phyloP scores from a whole-genome alignment of 2,797 vertebrate genomes.

The Scleropages formosus region DNA sequence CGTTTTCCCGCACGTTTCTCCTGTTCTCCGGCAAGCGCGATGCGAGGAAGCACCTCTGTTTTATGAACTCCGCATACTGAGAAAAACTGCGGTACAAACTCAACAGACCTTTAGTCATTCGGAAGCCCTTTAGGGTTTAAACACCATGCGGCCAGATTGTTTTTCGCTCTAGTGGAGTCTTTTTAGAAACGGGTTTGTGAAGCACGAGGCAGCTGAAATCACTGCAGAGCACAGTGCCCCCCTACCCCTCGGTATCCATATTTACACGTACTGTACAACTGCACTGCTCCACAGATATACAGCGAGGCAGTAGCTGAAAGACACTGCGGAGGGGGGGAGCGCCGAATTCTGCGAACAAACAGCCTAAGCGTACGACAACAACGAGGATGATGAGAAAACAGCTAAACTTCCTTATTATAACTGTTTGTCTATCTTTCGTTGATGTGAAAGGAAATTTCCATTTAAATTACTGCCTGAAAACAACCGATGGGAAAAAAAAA shows the following conservation, averaged over 20 bases:
- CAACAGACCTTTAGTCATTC: constrained; percentile 6
- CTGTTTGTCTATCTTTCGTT: background rate
- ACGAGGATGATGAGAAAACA: background rate
- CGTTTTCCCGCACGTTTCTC: background rate
- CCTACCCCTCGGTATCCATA: constrained; percentile 34
- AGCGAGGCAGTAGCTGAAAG: constrained; percentile 24
- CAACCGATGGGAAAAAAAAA: background rate
- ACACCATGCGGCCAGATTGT: background rate
- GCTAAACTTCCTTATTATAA: constrained; percentile 7
- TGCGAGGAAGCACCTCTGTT: background rate
- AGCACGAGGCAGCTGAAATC: constrained; percentile 24
- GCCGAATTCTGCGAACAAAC: constrained; percentile 1
- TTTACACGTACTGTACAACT: constrained; percentile 32
- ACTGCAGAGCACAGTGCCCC: constrained; percentile 29
- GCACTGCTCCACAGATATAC: constrained; percentile 23
- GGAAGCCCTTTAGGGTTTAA: background rate
- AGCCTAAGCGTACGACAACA: constrained; percentile 12
- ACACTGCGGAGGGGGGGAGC: background rate
- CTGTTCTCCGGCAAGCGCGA: background rate
- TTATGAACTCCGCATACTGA: background rate
- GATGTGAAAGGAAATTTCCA: background rate
- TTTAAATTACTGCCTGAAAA: constrained; percentile 8
- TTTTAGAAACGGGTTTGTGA: constrained; percentile 28
- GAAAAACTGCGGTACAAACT: background rate
- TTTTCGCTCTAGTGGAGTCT: background rate